Evolutionary conservation across 2,797 vertebrate genomes (phyloP), one percentile per base, ranked within the genome.

Genomic region (Liparis tanakae): DNA sequence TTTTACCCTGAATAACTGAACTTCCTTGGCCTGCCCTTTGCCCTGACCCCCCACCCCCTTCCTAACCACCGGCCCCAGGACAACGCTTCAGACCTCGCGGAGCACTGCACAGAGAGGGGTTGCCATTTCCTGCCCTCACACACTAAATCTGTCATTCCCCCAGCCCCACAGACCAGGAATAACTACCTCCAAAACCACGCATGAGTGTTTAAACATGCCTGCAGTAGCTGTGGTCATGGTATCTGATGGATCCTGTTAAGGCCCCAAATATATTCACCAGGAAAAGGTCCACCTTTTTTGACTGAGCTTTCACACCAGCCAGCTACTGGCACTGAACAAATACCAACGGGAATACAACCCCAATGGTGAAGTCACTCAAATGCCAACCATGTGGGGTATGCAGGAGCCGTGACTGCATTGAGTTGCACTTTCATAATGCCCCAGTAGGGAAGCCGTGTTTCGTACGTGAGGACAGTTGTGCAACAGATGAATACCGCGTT

Each of bases 81-180:
- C 71, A 22, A 33, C 7, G 30, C 71, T 75, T 63, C 77, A 80
- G 74, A 80, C 64, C 39, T 61, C 34, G 12, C 70, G 56, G 66
- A 79, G 64, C 53, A 10, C 70, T 30, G 36, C 79, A 53, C 65
- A 76, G 54, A 85, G n/a, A 22, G 20, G 41, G 67, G 50, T 76
- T 80, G 56, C 84, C 81, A 81, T 87, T 87, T 86, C 81, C 84
- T 79, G 61, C 75, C 68, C 78, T 72, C 67, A 53, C 76, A 60
- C 77, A 80, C 68, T 82, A 89, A 91, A 87, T 67, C 82, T 81
- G 86, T 88, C 82, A 78, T 77, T 84, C 70, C 70, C 68, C 62
- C 67, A 50, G 70, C 72, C 70, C 72, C 79, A 51, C 68, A 74
- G 61, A 90, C 75, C 77, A 78, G 84, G 79, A 90, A 88, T 89